phyloP scores from a whole-genome alignment of 2,797 vertebrate species.

The Sternotherus odoratus region DNA sequence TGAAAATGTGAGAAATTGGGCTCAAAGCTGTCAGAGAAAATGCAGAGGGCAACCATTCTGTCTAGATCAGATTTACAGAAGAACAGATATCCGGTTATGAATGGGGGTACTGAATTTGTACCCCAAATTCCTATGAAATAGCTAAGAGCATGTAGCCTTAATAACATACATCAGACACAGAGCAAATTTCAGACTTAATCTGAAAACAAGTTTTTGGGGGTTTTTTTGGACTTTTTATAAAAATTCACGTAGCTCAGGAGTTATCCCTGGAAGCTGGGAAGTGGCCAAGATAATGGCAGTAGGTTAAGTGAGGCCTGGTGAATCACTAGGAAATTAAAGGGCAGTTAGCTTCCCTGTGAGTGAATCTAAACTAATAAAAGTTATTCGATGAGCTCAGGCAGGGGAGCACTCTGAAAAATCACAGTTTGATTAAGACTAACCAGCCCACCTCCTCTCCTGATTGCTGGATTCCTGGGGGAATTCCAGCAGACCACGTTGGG shows the following conservation, averaged over 20 bases:
- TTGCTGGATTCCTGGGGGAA: not conserved
- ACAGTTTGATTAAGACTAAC: fast-evolving
- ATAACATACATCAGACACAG: fast-evolving
- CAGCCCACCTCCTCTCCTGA: fast-evolving
- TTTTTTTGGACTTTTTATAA: fast-evolving
- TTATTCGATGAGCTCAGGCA: fast-evolving
- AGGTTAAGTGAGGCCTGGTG: fast-evolving
- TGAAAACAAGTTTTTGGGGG: fast-evolving
- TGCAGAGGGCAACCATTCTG: not conserved
- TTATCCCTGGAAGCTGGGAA: too few relatives aligned
- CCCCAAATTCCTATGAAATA: not conserved
- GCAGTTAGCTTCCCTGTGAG: not conserved
- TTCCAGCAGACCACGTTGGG: not conserved
- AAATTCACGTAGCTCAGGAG: not conserved
- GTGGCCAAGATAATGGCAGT: fast-evolving
- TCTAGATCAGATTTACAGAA: not conserved
- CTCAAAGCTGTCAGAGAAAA: not conserved
- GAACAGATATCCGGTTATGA: not conserved
- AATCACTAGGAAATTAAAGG: not conserved
- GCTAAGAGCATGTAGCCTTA: not conserved
- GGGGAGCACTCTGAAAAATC: not conserved
- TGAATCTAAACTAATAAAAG: fast-evolving
- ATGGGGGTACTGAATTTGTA: not conserved
- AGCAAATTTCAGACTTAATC: fast-evolving
- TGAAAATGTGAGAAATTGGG: not conserved